Percentiles rank a stretch among this genome's conserved stretches.
phyloP scores from a whole-genome alignment of 2,888 invertebrate species.

The Callyntrura guangdongensis region DNA sequence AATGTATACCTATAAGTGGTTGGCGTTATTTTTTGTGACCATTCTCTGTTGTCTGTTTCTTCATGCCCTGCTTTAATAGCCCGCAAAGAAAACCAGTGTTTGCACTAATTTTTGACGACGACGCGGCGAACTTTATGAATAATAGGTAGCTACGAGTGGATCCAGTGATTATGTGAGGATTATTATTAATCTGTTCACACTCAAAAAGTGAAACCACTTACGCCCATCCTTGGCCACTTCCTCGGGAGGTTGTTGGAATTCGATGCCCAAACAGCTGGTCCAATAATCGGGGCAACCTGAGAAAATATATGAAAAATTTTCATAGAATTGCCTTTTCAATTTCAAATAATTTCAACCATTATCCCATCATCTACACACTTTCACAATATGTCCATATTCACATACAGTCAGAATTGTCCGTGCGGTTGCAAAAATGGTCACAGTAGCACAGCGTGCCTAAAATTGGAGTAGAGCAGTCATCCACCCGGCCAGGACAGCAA shows the following conservation, averaged over 20 bases:
- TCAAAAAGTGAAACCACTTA: constrained; percentile 48
- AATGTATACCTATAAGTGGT: background rate
- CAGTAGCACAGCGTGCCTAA: constrained; percentile 96
- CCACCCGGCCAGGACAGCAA: constrained; percentile 92
- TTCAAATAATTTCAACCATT: too few species aligned
- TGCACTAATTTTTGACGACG: constrained; percentile 6
- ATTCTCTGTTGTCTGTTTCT: background rate
- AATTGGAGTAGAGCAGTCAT: constrained; percentile 93
- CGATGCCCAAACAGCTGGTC: constrained; percentile 89
- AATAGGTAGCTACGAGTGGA: background rate
- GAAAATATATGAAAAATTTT: background rate
- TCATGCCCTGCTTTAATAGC: background rate
- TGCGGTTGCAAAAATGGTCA: constrained; percentile 95
- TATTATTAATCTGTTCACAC: background rate
- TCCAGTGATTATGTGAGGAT: background rate
- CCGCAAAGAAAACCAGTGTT: background rate
- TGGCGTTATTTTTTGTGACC: too few species aligned
- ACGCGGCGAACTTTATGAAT: constrained; percentile 22
- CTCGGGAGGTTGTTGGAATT: constrained; percentile 83
- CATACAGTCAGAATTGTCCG: constrained; percentile 91
- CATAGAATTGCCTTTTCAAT: background rate
- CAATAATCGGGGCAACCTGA: constrained; percentile 94
- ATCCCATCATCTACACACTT: background rate
- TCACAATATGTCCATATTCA: background rate
- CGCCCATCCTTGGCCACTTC: constrained; percentile 58